Evolutionary conservation across 2,888 invertebrate genomes (phyloP), one percentile per base, ranked within the genome.

Genomic region (Trichacis sp.): DNA sequence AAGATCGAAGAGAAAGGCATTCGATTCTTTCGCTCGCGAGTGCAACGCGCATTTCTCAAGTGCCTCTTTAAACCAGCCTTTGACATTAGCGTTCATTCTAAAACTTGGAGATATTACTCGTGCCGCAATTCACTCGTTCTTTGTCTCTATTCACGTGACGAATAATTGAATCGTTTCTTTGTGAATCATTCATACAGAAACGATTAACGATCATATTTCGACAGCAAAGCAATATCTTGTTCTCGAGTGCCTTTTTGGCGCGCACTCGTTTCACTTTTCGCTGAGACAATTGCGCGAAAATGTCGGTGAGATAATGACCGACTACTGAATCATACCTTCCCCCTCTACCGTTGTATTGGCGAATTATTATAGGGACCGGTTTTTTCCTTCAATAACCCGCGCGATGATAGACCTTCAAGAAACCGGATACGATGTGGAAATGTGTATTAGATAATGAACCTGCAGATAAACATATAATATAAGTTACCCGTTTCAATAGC

Each of bases 371-470:
- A 19, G 29, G 63, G 55, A 67, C 63, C 59, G 63, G 63, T 67
- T 67, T 63, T 45, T 51, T 63, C 63, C 60, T 60, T 58, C 52
- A 63, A 52, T 60, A 63, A 59, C n/a, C 24, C 36, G 46, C 57
- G 42, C 42, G 63, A 63, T 53, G 57, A 60, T 61, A 68, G 58
- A 68, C 57, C 64, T 64, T 61, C 57, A 45, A 8, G 20, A 54
- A 61, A 68, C 60, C 64, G 68, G 64, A 68, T 61, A 61, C 59
- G 50, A 38, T 68, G 64, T 68, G 33, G 64, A 68, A 61, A 64
- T 52, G 12, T 5, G 12, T 15, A 64, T 68, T 68, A 68, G 68
- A 61, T 68, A 64, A 68, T 58, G 43, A 55, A 15, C 40, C 43
- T 48, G 56, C 49, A 59, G 55, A 54, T 63, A 56, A 24, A 24